Evolutionary conservation across 2,888 invertebrate genomes (phyloP).

Genomic region (Coleophora deauratella): DNA sequence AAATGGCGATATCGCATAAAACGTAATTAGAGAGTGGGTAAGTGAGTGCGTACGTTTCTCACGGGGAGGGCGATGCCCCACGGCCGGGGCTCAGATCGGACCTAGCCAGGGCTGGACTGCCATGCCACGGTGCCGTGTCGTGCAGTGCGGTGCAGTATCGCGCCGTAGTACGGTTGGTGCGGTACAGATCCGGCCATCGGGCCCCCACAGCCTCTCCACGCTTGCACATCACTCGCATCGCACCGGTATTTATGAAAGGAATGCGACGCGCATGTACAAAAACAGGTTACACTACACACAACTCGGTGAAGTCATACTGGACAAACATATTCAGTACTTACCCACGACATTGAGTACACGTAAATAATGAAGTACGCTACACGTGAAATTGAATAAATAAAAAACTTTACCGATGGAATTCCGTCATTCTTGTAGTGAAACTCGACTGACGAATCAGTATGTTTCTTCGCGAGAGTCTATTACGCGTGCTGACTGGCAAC

Average conservation of each 20-base stretch:
- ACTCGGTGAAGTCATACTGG: slow-evolving; percentile 34
- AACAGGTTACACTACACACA: slow-evolving; percentile 47
- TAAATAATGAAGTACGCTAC: slow-evolving; percentile 2
- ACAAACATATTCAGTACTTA: slow-evolving; percentile 28
- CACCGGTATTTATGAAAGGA: slow-evolving; percentile 38
- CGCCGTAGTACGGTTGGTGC: slow-evolving; percentile 4
- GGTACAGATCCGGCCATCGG: slow-evolving; percentile 3
- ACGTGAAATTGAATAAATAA: slow-evolving; percentile 12
- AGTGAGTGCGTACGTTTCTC: slow-evolving; percentile 66
- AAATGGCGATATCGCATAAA: slow-evolving; percentile 73
- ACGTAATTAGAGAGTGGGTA: slow-evolving; percentile 70
- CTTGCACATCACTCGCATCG: slow-evolving; percentile 27
- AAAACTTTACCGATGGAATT: slow-evolving; percentile 10
- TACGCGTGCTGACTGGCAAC: slow-evolving; percentile 71
- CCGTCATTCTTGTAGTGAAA: slow-evolving; percentile 18
- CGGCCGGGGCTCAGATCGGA: slow-evolving; percentile 8
- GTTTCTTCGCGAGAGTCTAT: slow-evolving; percentile 39
- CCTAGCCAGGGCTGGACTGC: too few relatives aligned
- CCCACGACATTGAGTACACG: slow-evolving; percentile 39
- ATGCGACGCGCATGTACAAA: slow-evolving; percentile 47
- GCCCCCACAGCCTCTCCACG: slow-evolving; percentile 1
- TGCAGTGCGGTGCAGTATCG: slow-evolving; percentile 22
- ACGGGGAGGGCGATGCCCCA: slow-evolving; percentile 43
- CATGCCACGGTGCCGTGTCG: too few relatives aligned
- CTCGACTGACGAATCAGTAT: slow-evolving; percentile 26